Evolutionary conservation across 2,888 invertebrate genomes (phyloP).

Genomic region (Epicampocera succincta): DNA sequence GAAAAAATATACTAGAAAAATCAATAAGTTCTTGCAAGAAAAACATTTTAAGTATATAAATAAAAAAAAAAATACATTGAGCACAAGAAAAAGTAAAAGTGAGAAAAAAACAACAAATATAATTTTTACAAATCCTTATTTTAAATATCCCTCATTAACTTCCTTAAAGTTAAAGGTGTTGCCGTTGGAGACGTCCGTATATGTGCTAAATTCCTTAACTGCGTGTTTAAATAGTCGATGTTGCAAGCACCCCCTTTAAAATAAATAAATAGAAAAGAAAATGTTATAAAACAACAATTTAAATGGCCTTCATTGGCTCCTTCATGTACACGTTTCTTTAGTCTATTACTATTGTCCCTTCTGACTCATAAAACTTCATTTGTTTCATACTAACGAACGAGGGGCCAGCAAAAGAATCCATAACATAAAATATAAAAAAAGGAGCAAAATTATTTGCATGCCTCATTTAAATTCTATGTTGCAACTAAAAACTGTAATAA

Average conservation of each 20-base stretch:
- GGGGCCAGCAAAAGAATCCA: background rate
- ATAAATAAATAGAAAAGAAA: conserved; percentile 2
- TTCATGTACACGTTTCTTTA: conserved; percentile 22
- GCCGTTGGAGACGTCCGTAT: conserved; percentile 1
- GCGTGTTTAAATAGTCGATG: background rate
- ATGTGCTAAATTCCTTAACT: conserved; percentile 52
- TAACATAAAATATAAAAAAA: too few species aligned
- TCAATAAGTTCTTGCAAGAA: conserved; percentile 41
- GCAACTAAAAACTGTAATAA: conserved; percentile 12
- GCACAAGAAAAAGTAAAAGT: background rate
- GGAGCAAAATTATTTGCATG: conserved; percentile 23
- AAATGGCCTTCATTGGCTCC: conserved; percentile 59
- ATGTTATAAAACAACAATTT: conserved; percentile 35
- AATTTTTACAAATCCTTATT: too few species aligned
- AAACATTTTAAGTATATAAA: background rate
- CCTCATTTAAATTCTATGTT: conserved; percentile 4
- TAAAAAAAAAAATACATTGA: too few species aligned
- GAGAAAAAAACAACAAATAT: background rate
- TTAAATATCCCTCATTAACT: background rate
- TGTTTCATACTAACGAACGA: conserved; percentile 23
- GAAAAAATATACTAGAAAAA: conserved; percentile 55
- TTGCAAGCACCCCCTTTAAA: conserved; percentile 20
- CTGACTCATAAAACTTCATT: conserved; percentile 55
- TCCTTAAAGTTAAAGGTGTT: background rate
- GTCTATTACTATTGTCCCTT: conserved; percentile 34